A percentile compares a stretch with the other conserved stretches of the same genome.
These are phyloP conservation scores for Lepidocyrtoides sp. DNA, from an alignment of 2,888 invertebrate species.

Conservation along the genomic window DNA sequence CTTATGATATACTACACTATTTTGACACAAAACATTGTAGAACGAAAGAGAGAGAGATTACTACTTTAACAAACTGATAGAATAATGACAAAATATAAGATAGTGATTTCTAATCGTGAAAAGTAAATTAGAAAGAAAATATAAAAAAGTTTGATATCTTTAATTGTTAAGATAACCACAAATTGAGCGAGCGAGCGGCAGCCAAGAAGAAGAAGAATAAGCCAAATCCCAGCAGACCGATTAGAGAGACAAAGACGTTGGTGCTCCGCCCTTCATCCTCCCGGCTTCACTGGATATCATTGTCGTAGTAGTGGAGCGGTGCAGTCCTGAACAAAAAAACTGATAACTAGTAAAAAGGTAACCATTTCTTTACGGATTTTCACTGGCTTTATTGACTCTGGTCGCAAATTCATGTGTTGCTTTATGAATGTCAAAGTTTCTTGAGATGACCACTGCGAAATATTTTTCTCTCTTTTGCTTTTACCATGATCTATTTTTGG, in stretches of 20 bases:
- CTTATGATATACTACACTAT: constrained; percentile 24
- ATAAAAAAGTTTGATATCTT: constrained; percentile 17
- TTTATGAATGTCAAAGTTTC: too few relatives aligned
- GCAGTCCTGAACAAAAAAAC: not conserved
- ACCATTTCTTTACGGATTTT: not conserved
- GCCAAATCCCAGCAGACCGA: not conserved
- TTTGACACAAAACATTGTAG: not conserved
- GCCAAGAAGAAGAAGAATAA: not conserved
- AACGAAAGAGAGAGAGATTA: constrained; percentile 36
- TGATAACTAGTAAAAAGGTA: not conserved
- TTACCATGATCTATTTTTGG: too few relatives aligned
- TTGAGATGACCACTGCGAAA: too few relatives aligned
- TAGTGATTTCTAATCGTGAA: constrained; percentile 61
- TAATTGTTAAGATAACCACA: constrained; percentile 72
- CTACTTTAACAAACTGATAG: constrained; percentile 62
- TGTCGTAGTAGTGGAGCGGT: not conserved
- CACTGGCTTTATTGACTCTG: not conserved
- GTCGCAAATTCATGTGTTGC: not conserved
- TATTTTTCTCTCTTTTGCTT: too few relatives aligned
- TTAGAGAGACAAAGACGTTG: not conserved
- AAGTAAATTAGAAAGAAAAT: constrained; percentile 60
- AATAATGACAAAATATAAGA: not conserved
- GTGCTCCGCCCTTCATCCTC: not conserved
- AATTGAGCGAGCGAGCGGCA: not conserved
- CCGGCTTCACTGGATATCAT: not conserved